These are phyloP conservation scores for Orchesella cincta DNA, from an alignment of 1,140 invertebrate genomes.

Conservation along the genomic window DNA sequence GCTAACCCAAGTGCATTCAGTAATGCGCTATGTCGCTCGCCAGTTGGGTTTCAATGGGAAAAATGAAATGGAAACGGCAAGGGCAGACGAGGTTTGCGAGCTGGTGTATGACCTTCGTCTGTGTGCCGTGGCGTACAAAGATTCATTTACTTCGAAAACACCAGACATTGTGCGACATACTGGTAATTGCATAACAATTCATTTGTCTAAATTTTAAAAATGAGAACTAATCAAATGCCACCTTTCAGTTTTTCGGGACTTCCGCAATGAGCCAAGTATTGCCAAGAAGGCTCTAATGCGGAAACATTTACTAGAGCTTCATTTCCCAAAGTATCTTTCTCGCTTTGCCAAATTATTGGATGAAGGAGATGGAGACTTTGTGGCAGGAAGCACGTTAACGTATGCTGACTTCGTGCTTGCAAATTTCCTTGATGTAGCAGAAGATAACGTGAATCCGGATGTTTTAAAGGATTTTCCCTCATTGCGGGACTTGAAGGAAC, in stretches of 20 bases:
- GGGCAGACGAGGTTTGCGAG: constrained; percentile 21
- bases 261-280: constrained; percentile 1
- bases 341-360: background rate
- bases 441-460: constrained; percentile 22
- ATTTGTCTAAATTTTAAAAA: background rate
- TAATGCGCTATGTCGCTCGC: constrained; percentile 22
- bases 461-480: constrained; percentile 9
- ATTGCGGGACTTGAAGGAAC: background rate
- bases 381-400: background rate
- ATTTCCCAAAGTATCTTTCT: constrained; percentile 22
- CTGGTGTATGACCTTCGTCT: constrained; percentile 19
- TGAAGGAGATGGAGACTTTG: background rate
- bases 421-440: constrained; percentile 10
- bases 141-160: constrained; percentile 8
- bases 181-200: constrained; percentile 16
- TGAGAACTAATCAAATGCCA: no score
- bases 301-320: constrained; percentile 13
- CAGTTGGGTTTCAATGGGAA: constrained; percentile 13
- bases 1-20: constrained; percentile 19
- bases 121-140: constrained; percentile 8
- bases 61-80: background rate
- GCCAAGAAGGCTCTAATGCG: constrained; percentile 21
- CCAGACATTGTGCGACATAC: constrained; percentile 27
- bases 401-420: constrained; percentile 22
- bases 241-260: constrained; percentile 21